Evolutionary conservation across 2,113 vertebrate species (phyloP).

Genomic region (Meles meles): DNA sequence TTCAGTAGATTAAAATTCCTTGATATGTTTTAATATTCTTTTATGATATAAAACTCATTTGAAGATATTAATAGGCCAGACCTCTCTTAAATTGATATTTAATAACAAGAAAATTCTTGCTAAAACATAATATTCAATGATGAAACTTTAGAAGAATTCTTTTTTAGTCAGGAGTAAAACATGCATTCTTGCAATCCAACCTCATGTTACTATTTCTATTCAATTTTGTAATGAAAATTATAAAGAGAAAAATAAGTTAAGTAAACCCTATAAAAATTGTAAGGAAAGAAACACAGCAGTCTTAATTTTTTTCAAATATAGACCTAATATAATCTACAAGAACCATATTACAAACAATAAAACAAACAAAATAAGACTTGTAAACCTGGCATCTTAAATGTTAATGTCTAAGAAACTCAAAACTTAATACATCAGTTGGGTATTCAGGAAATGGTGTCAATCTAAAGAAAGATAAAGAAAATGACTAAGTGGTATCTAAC

Average conservation of each 20-base stretch:
- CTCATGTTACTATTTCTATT: neutral
- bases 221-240: neutral
- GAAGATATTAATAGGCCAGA: neutral
- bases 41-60: neutral
- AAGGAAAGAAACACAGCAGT: neutral
- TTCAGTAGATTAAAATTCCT: neutral
- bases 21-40: neutral
- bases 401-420: neutral
- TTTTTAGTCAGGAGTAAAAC: neutral
- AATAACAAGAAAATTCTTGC: neutral
- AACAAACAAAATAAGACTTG: neutral
- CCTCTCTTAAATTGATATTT: neutral
- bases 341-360: neutral
- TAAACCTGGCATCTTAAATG: neutral
- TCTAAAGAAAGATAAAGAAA: neutral
- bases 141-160: neutral
- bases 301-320: neutral
- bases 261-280: neutral
- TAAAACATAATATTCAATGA: neutral
- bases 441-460: neutral
- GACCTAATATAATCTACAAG: neutral
- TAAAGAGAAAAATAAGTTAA: neutral
- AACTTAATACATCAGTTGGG: neutral
- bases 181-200: neutral
- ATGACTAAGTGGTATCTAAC: neutral